Conservation (phyloP, 2,113 vertebrate species). For the Passer montanus region DNA sequence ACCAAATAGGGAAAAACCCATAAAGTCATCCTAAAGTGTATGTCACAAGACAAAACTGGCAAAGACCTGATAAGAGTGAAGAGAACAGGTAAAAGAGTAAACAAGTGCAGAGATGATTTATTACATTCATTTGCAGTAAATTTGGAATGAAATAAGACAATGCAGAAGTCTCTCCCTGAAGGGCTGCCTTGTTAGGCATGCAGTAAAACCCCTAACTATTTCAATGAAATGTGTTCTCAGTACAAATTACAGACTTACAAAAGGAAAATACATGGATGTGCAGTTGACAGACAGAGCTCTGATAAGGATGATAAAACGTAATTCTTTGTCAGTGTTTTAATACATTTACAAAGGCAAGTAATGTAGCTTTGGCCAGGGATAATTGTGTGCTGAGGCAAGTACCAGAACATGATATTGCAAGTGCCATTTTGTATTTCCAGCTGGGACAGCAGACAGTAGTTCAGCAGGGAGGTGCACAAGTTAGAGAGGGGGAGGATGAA, state of each 20-base stretch:
- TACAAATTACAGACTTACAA: slow-evolving; percentile 5
- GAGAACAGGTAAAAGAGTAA: slow-evolving; percentile 13
- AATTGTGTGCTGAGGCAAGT: not conserved
- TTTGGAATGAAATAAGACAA: slow-evolving; percentile 34
- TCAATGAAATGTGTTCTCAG: not conserved
- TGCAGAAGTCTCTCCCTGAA: not conserved
- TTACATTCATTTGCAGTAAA: slow-evolving; percentile 36
- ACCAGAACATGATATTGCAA: not conserved
- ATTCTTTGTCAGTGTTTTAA: not conserved
- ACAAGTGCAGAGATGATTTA: slow-evolving; percentile 24
- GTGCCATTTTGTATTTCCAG: not conserved
- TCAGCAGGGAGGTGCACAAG: not conserved
- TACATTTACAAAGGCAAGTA: slow-evolving; percentile 1
- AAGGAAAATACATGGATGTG: slow-evolving; percentile 10
- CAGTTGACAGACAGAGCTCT: slow-evolving; percentile 9
- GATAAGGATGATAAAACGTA: not conserved
- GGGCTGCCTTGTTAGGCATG: slow-evolving; percentile 21
- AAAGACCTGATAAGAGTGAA: not conserved
- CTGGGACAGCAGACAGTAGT: not conserved
- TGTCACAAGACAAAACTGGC: slow-evolving; percentile 17
- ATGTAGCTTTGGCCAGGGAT: not conserved
- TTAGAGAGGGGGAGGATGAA: not conserved
- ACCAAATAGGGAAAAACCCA: not conserved
- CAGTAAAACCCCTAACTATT: not conserved
- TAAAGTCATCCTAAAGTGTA: not conserved